Evolutionary conservation across 2,888 invertebrate species (phyloP).

Genomic region (Ommatoiulus sabulosus): DNA sequence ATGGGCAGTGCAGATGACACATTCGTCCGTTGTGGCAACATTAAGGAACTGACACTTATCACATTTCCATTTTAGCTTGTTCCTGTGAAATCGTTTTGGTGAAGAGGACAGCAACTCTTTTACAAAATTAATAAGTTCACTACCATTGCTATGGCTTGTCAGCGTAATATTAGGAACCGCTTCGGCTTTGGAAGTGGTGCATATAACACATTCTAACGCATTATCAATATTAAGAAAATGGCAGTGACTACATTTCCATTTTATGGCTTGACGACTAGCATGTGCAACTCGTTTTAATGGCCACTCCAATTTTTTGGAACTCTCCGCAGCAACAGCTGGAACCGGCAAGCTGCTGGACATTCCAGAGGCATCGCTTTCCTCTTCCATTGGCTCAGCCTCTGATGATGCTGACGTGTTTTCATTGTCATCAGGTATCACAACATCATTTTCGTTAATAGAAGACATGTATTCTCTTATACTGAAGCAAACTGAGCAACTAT

Average conservation of each 20-base stretch:
- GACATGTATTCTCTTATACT: conserved; percentile 67
- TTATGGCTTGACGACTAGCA: conserved; percentile 45
- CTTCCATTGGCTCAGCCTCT: conserved; percentile 30
- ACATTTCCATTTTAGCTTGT: conserved; percentile 66
- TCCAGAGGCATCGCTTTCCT: conserved; percentile 47
- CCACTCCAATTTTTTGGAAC: conserved; percentile 20
- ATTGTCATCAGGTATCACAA: conserved; percentile 28
- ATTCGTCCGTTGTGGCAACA: conserved; percentile 63
- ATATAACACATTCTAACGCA: conserved; percentile 63
- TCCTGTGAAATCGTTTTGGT: conserved; percentile 54
- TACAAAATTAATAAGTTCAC: conserved; percentile 54
- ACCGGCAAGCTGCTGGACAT: conserved; percentile 6
- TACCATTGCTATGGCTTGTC: conserved; percentile 14
- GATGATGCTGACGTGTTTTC: background rate
- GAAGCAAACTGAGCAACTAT: conserved; percentile 83
- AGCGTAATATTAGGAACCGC: conserved; percentile 34
- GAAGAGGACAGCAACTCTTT: conserved; percentile 56
- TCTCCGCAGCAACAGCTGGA: background rate
- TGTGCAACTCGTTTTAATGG: background rate
- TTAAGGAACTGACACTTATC: conserved; percentile 65
- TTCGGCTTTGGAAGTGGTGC: conserved; percentile 61
- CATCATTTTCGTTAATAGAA: conserved; percentile 31
- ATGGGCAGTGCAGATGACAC: conserved; percentile 62
- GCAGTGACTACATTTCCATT: conserved; percentile 67
- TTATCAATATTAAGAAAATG: conserved; percentile 65